Evolutionary conservation across 1,140 invertebrate genomes (phyloP).

Genomic region (Neodiprion fabricii): DNA sequence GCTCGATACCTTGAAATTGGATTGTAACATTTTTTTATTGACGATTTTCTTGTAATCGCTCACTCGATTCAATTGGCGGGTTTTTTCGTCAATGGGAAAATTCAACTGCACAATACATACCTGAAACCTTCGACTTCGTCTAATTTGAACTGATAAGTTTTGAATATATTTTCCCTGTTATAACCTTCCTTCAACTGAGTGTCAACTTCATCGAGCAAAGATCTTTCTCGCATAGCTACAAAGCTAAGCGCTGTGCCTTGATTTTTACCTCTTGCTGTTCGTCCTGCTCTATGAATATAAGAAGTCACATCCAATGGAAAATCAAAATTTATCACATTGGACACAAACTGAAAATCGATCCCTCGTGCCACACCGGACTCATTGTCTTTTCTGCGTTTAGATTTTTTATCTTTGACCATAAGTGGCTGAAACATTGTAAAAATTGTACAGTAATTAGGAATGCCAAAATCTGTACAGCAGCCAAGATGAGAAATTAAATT

Average conservation of each 20-base stretch:
- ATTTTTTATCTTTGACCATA: constrained; percentile 52
- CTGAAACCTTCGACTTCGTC: constrained; percentile 95
- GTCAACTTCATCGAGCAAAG: constrained; percentile 80
- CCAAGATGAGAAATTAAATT: neutral
- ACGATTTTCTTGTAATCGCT: constrained; percentile 10
- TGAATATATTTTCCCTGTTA: constrained; percentile 65
- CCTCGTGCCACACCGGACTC: constrained; percentile 95
- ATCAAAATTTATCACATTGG: constrained; percentile 98
- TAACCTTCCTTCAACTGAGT: constrained; percentile 71
- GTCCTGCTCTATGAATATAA: constrained; percentile 94
- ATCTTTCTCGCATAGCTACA: constrained; percentile 82
- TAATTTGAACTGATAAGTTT: constrained; percentile 92
- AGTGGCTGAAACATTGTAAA: constrained; percentile 45
- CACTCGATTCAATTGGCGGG: neutral
- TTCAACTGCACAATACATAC: constrained; percentile 30
- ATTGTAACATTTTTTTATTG: constrained; percentile 14
- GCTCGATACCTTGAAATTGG: constrained; percentile 74
- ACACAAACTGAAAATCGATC: constrained; percentile 97
- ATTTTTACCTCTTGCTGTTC: constrained; percentile 93
- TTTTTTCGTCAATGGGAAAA: neutral
- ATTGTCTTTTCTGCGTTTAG: constrained; percentile 82
- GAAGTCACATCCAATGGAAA: constrained; percentile 88
- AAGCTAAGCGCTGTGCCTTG: constrained; percentile 95
- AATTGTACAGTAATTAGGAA: constrained; percentile 19
- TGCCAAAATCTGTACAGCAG: neutral